Evolutionary conservation across 1,140 invertebrate species (phyloP).

Genomic region (Nasonia vitripennis): DNA sequence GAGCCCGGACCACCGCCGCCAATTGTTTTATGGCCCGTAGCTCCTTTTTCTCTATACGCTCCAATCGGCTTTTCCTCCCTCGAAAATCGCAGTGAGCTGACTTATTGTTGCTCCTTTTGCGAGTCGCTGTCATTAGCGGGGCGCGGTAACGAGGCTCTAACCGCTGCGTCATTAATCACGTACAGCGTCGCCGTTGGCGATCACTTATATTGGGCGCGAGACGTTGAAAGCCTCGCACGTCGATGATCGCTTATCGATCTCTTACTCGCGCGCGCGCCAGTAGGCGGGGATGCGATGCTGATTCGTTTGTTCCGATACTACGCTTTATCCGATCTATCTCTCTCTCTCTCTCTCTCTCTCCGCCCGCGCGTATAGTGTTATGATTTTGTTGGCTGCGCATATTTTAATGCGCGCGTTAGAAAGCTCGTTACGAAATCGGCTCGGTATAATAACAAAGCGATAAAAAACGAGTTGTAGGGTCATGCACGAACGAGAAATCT

Average conservation of each 20-base stretch:
- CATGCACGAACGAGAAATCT: not conserved
- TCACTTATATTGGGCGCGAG: not conserved
- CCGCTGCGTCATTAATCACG: conserved; percentile 24
- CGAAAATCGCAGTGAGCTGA: not conserved
- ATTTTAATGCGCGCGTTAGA: no score
- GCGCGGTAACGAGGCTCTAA: not conserved
- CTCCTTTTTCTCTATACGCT: not conserved
- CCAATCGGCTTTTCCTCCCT: not conserved
- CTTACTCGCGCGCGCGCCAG: not conserved
- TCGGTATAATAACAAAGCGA: not conserved
- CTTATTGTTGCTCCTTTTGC: no score
- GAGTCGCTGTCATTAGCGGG: conserved; percentile 5
- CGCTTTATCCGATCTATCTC: not conserved
- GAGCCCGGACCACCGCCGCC: conserved; percentile 53
- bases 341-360: no score
- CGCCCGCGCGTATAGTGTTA: no score
- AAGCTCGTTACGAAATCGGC: not conserved
- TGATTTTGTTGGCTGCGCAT: no score
- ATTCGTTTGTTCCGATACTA: no score
- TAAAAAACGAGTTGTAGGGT: not conserved
- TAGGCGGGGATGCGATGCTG: not conserved
- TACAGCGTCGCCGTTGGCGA: not conserved
- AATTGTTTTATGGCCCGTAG: conserved; percentile 64
- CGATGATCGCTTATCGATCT: conserved; percentile 26
- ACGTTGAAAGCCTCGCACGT: not conserved